Evolutionary conservation across 53 echinoderm and acorn worm genomes (phyloP).

Genomic region (Astropecten irregularis): DNA sequence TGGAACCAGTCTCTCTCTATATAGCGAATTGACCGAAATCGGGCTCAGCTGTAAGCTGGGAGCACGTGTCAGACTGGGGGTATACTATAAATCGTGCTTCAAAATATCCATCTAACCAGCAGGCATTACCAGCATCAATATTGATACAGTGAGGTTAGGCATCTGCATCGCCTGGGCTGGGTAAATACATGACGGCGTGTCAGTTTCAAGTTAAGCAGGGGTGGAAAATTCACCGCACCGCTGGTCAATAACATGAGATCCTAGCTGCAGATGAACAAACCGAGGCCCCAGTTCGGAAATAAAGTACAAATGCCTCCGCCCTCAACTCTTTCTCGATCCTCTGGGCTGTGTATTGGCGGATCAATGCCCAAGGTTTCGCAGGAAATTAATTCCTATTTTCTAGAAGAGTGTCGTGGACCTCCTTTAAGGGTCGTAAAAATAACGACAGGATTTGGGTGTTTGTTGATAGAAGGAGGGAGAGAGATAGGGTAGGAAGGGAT

Average conservation of each 20-base stretch:
- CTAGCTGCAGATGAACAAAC: slow-evolving; percentile 17
- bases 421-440: not conserved
- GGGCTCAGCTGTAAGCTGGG: too few relatives aligned
- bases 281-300: not conserved
- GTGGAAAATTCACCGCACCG: not conserved
- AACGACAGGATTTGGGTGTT: not conserved
- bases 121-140: not conserved
- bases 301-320: slow-evolving; percentile 28
- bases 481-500: too few relatives aligned
- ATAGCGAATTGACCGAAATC: too few relatives aligned
- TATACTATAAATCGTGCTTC: too few relatives aligned
- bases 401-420: slow-evolving; percentile 6
- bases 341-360: not conserved
- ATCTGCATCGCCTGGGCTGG: not conserved
- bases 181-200: not conserved
- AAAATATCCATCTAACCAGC: not conserved
- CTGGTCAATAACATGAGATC: slow-evolving; percentile 30
- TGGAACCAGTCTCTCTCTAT: too few relatives aligned
- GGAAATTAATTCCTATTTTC: slow-evolving; percentile 38
- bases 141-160: slow-evolving; percentile 14
- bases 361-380: slow-evolving; percentile 36
- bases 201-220: not conserved
- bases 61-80: too few relatives aligned
- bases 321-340: too few relatives aligned
- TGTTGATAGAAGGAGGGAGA: slow-evolving; percentile 9